A percentile compares a stretch with the other conserved stretches of the same genome.
phyloP scores from a whole-genome alignment of 2,888 invertebrate genomes.

The Neoitamus cyanurus region DNA sequence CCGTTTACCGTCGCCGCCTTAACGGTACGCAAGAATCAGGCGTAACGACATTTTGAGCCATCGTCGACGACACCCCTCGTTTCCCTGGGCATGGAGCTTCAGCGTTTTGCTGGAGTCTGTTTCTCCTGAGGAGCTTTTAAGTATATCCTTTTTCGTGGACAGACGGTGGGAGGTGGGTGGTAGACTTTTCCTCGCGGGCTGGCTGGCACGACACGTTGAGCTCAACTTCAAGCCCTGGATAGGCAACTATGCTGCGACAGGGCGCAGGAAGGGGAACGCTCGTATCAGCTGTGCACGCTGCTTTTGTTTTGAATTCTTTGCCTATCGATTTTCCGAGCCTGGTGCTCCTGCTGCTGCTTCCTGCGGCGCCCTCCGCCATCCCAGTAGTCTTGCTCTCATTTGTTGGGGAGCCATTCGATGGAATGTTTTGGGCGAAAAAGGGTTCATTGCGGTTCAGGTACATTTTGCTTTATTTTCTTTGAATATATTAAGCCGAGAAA shows the following conservation, averaged over 20 bases:
- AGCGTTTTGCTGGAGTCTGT: background rate
- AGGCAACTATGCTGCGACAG: no score
- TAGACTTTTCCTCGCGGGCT: background rate
- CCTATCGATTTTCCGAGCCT: background rate
- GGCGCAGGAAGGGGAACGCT: background rate
- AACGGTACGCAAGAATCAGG: background rate
- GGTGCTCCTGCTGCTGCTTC: background rate
- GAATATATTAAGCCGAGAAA: background rate
- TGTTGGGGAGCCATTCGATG: background rate
- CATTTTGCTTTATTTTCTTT: background rate
- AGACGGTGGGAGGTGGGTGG: background rate
- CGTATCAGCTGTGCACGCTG: constrained; percentile 14
- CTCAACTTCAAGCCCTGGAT: background rate
- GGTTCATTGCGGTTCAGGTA: background rate
- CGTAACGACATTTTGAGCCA: background rate
- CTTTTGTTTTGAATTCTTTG: constrained; percentile 8
- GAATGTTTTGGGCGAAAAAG: background rate
- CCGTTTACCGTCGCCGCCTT: background rate
- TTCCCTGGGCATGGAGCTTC: background rate
- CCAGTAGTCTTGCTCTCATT: background rate
- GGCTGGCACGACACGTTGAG: background rate
- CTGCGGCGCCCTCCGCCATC: background rate
- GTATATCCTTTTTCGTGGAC: background rate
- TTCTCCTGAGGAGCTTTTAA: background rate
- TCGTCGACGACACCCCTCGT: background rate